A percentile compares a stretch with the other conserved stretches of the same genome.
phyloP scores from a whole-genome alignment of 2,888 invertebrate species.

The Biston betularia region DNA sequence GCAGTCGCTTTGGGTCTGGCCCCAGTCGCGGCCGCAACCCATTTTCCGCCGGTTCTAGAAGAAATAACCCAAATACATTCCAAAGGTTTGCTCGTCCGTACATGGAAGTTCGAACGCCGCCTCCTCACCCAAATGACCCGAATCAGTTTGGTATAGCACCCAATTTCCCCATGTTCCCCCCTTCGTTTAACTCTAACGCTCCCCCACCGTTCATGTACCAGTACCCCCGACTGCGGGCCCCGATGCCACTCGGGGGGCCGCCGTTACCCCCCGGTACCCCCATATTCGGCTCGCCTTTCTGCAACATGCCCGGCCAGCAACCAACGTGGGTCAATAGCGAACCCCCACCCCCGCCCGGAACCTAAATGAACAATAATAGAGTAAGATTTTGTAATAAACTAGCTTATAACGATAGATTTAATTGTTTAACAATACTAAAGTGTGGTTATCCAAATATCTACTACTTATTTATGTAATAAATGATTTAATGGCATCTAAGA shows the following conservation, averaged over 20 bases:
- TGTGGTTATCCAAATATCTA: conserved; percentile 80
- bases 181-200: conserved; percentile 49
- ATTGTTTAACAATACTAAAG: conserved; percentile 76
- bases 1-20: conserved; percentile 74
- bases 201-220: conserved; percentile 60
- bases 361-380: conserved; percentile 55
- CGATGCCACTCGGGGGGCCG: conserved; percentile 51
- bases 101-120: conserved; percentile 59
- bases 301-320: conserved; percentile 57
- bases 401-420: conserved; percentile 44
- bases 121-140: conserved; percentile 56
- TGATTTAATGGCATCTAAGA: conserved; percentile 64
- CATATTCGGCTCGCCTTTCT: conserved; percentile 63
- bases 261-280: conserved; percentile 61
- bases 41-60: conserved; percentile 62
- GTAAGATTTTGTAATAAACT: conserved; percentile 48
- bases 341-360: conserved; percentile 77
- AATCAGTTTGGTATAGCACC: conserved; percentile 55
- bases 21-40: conserved; percentile 72
- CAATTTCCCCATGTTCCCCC: conserved; percentile 61
- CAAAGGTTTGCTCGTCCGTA: conserved; percentile 60
- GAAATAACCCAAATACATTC: conserved; percentile 59
- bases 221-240: conserved; percentile 59
- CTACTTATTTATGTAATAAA: conserved; percentile 82
- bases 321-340: conserved; percentile 69